These are phyloP conservation scores for Panthera leo DNA, from an alignment of 2,113 vertebrate genomes.

Conservation along the genomic window DNA sequence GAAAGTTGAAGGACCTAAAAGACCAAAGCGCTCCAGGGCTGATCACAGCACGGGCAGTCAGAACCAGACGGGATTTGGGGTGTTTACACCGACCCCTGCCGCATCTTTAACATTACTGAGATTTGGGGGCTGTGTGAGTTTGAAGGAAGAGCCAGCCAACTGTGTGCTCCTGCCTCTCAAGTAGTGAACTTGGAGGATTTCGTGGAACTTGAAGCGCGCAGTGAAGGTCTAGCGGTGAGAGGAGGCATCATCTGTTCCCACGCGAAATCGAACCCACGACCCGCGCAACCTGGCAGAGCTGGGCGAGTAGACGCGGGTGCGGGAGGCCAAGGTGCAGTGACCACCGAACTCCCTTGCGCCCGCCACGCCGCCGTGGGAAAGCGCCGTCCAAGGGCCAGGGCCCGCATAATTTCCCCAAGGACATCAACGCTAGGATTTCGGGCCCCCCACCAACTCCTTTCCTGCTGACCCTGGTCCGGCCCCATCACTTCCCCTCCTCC, in stretches of 20 bases:
- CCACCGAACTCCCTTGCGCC: accelerated
- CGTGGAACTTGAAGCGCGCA: accelerated
- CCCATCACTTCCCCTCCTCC: accelerated
- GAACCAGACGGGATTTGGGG: neutral
- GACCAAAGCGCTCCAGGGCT: neutral
- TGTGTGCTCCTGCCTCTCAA: neutral
- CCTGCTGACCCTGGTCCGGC: accelerated
- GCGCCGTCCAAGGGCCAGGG: accelerated
- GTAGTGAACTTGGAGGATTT: neutral
- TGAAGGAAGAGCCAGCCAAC: neutral
- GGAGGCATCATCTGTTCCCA: accelerated
- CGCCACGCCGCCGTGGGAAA: accelerated
- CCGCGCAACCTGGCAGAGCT: accelerated
- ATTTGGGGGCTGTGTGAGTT: neutral
- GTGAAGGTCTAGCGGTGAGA: neutral
- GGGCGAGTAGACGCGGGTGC: neutral
- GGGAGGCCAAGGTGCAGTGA: accelerated
- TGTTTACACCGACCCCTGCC: accelerated
- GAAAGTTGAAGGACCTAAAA: neutral
- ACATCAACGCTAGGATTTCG: neutral
- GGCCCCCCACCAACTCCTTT: neutral
- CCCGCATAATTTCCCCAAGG: neutral
- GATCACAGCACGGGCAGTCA: accelerated
- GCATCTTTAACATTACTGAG: accelerated
- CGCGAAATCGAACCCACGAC: accelerated